phyloP scores from a whole-genome alignment of 37 sponge, comb jelly and placozoan species.

The Crambe crambe region DNA sequence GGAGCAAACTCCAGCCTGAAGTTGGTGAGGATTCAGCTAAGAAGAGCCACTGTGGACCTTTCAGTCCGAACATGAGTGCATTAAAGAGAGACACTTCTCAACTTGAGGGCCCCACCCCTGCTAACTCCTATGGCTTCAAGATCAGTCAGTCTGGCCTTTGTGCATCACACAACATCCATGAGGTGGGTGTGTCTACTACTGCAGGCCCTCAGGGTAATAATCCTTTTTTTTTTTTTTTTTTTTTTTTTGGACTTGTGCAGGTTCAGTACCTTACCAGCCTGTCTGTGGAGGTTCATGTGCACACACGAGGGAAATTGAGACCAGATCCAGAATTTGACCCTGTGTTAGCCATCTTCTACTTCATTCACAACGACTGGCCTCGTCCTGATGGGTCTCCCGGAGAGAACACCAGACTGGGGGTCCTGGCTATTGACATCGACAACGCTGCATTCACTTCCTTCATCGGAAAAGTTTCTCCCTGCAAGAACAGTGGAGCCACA shows the following conservation, averaged over 20 bases:
- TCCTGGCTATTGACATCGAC: slow-evolving; percentile 31
- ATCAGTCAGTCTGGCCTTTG: slow-evolving; percentile 46
- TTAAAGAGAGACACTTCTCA: slow-evolving; percentile 39
- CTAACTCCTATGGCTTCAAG: slow-evolving; percentile 76
- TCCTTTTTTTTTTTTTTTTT: background rate
- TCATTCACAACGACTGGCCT: slow-evolving; percentile 72
- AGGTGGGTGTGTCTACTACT: slow-evolving; percentile 19
- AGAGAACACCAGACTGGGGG: slow-evolving; percentile 3
- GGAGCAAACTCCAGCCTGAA: background rate
- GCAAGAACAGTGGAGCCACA: background rate
- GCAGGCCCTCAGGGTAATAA: background rate
- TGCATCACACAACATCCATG: slow-evolving; percentile 21
- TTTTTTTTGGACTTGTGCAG: slow-evolving; percentile 11
- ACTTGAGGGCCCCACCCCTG: slow-evolving; percentile 80
- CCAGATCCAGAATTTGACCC: slow-evolving; percentile 91
- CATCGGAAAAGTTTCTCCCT: background rate
- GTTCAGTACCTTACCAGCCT: slow-evolving; percentile 74
- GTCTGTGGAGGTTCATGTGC: slow-evolving; percentile 82
- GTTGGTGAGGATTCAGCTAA: too few relatives aligned
- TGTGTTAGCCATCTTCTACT: slow-evolving; percentile 78
- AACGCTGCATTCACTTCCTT: slow-evolving; percentile 2
- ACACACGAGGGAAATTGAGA: slow-evolving; percentile 50
- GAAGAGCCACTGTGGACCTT: background rate
- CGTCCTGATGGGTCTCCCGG: background rate
- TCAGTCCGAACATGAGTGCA: background rate